Base-by-base conservation (phyloP, 2,797 vertebrate genomes). In the Lithobates sylvaticus region DNA sequence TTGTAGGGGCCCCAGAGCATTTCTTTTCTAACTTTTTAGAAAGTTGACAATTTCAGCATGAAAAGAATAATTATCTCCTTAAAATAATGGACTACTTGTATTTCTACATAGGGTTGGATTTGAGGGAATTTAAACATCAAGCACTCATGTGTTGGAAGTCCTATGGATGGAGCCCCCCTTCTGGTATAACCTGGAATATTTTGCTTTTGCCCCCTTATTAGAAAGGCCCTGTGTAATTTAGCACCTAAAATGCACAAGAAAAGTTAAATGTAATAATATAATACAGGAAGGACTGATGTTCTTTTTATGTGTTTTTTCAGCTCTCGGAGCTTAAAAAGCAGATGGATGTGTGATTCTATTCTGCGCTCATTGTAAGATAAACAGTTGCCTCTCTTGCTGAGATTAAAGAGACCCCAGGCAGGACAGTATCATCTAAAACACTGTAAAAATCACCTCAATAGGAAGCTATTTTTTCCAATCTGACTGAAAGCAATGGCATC, bases 401-500 rank as follows among this genome's bases (percentile, higher is more conserved):
- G 84, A 81, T 86, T 81, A 81, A 86, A 81, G 65, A 81, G 80
- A 29, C 75, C 84, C 34, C 12, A 47, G 32, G 47, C 32, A 64
- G 73, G 78, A 76, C 73, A 71, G 47, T 69, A 71, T 76, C 64
- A 39, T 81, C 47, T 44, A 54, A 86, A 86, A 76, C 78, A 29
- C 61, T 74, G 34, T 79, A 32, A 81, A 81, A 70, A 76, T 73
- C 64, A 71, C 27, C 44, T 68, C 32, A 77, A 71, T 70, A 34
- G 78, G 47, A 86, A 86, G 84, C 47, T 65, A 39, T 81, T 86
- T 86, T 76, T 71, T 16, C 84, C 78, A 76, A 71, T 77, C 78
- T 76, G 50, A 44, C 73, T 75, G 78, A 81, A 77, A 81, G 47
- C 44, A 76, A 82, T 72, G 65, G 39, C 65, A 81, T 81, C 84